Conservation (phyloP, 2,888 invertebrate species). For the Napeogenes sylphis region DNA sequence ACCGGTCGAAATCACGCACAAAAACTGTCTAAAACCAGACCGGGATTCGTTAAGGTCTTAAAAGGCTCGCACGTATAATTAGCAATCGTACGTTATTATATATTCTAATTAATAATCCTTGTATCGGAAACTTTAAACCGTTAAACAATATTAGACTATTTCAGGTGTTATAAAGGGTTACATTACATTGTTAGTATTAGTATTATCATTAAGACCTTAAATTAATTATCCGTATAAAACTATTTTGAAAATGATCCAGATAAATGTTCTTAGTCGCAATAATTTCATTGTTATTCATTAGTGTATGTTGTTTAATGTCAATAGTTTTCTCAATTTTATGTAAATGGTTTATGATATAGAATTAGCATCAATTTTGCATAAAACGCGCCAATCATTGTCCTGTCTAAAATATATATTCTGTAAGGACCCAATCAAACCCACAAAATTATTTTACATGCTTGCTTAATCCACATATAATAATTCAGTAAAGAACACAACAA, state of each 20-base stretch:
- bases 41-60: too few species aligned
- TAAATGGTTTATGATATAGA: not conserved
- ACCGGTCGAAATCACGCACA: too few species aligned
- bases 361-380: not conserved
- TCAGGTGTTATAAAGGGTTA: too few species aligned
- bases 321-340: not conserved
- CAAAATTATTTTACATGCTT: too few species aligned
- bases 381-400: too few species aligned
- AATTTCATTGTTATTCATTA: not conserved
- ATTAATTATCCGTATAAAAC: not conserved
- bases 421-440: too few species aligned
- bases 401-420: too few species aligned
- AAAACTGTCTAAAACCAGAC: too few species aligned
- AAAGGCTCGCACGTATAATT: constrained; percentile 30
- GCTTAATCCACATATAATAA: too few species aligned
- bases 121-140: constrained; percentile 10
- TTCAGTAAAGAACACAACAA: too few species aligned
- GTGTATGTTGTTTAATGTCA: not conserved
- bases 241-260: not conserved
- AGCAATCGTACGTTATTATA: constrained; percentile 38
- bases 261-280: not conserved
- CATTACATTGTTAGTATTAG: not conserved
- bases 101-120: constrained; percentile 43
- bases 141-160: too few species aligned
- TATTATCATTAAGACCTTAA: not conserved